phyloP scores from a whole-genome alignment of 2,888 invertebrate species.

The Tachina fera region DNA sequence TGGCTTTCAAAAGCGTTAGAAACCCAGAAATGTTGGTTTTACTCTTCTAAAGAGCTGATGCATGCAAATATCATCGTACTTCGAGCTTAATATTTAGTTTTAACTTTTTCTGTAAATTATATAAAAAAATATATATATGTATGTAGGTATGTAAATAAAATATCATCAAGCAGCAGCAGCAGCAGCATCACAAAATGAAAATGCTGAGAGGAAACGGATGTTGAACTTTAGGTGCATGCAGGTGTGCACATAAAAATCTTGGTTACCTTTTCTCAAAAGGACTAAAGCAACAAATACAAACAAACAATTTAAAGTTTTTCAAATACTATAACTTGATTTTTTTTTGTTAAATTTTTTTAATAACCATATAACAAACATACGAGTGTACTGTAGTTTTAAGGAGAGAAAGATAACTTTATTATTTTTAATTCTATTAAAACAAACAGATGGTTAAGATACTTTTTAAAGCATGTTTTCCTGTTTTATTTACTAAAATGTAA shows the following conservation, averaged over 20 bases:
- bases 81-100: constrained; percentile 29
- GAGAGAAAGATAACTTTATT: constrained; percentile 22
- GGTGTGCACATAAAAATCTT: constrained; percentile 41
- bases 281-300: constrained; percentile 30
- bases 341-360: constrained; percentile 26
- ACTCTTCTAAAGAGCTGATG: constrained; percentile 16
- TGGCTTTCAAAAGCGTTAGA: constrained; percentile 56
- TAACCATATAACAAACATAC: background rate
- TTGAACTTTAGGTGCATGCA: constrained; percentile 32
- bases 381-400: constrained; percentile 9
- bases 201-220: constrained; percentile 58
- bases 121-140: background rate
- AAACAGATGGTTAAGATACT: constrained; percentile 18
- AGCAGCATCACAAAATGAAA: background rate
- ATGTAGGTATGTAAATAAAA: constrained; percentile 11
- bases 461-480: background rate
- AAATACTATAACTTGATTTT: constrained; percentile 38
- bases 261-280: constrained; percentile 60
- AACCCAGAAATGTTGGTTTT: constrained; percentile 59
- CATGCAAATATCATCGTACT: constrained; percentile 10
- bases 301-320: constrained; percentile 48
- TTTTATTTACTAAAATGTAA: background rate
- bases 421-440: background rate
- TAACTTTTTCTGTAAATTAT: background rate
- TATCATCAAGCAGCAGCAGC: background rate